Conservation (phyloP, 2,797 vertebrate species). For the Etheostoma perlongum region DNA sequence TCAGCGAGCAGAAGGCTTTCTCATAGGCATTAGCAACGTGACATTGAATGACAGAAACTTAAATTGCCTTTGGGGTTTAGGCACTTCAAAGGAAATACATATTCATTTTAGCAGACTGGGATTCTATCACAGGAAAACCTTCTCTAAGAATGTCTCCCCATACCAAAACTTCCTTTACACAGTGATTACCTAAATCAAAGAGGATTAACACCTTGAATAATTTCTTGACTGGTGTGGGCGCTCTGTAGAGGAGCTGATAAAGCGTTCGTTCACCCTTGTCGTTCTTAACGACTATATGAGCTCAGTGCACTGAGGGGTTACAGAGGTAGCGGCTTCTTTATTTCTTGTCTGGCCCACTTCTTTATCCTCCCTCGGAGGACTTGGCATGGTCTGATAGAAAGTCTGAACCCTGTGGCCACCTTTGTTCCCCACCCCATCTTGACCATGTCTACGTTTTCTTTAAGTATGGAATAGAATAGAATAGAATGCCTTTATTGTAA, state of each 20-base stretch:
- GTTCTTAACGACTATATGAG: conserved; percentile 45
- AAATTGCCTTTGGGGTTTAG: conserved; percentile 19
- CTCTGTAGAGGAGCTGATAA: conserved; percentile 65
- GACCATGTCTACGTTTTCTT: conserved; percentile 52
- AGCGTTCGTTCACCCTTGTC: conserved; percentile 60
- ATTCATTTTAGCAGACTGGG: conserved; percentile 21
- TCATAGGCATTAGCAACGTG: conserved; percentile 4
- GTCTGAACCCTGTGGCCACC: conserved; percentile 64
- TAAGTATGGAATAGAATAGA: conserved; percentile 25
- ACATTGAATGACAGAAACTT: conserved; percentile 25
- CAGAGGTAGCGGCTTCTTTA: conserved; percentile 46
- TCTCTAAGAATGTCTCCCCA: conserved; percentile 19
- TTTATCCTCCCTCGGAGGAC: conserved; percentile 61
- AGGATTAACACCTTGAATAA: conserved; percentile 59
- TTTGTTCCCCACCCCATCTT: conserved; percentile 60
- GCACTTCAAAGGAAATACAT: conserved; percentile 28
- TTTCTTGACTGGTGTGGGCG: conserved; percentile 20
- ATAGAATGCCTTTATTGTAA: too few relatives aligned
- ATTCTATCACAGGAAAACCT: conserved; percentile 28
- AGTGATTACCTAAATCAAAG: conserved; percentile 64
- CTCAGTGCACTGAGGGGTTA: conserved; percentile 40
- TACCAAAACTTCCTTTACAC: conserved; percentile 48
- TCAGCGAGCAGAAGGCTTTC: conserved; percentile 19
- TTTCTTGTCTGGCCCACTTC: conserved; percentile 59
- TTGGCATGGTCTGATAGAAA: conserved; percentile 73